Evolutionary conservation across 2,888 invertebrate genomes (phyloP).

Genomic region (Catocala nupta): DNA sequence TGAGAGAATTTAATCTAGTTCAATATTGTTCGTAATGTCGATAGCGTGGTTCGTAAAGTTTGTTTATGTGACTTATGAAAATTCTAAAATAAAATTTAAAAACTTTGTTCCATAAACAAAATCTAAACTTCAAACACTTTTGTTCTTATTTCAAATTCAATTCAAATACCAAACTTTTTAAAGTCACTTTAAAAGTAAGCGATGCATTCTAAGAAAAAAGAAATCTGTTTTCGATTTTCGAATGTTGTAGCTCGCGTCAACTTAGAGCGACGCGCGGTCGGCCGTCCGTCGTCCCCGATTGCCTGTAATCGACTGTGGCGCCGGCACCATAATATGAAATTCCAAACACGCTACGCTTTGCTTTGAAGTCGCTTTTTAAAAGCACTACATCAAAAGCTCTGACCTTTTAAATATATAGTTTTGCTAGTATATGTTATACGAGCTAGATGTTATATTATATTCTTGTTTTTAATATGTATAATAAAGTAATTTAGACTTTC

Average conservation of each 20-base stretch:
- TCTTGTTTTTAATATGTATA: no score
- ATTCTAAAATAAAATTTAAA: no score
- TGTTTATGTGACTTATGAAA: no score
- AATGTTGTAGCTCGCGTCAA: conserved; percentile 26
- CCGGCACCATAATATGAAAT: conserved; percentile 5
- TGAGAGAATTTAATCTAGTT: no score
- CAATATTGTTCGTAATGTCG: no score
- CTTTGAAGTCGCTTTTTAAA: conserved; percentile 16
- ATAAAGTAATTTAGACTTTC: no score
- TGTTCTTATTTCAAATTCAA: no score
- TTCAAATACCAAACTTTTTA: no score
- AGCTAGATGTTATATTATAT: background rate
- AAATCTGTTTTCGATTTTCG: conserved; percentile 24
- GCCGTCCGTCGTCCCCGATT: conserved; percentile 38
- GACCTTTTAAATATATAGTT: background rate
- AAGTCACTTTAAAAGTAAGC: no score
- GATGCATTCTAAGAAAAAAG: background rate
- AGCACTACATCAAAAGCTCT: conserved; percentile 17
- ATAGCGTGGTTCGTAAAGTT: no score
- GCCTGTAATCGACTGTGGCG: conserved; percentile 41
- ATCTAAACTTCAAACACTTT: no score
- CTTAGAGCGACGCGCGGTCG: conserved; percentile 38
- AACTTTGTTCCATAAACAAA: no score
- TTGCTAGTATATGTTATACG: background rate
- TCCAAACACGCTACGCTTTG: background rate